Conservation (phyloP, 2,113 vertebrate genomes). For the Alaudala cheleensis region DNA sequence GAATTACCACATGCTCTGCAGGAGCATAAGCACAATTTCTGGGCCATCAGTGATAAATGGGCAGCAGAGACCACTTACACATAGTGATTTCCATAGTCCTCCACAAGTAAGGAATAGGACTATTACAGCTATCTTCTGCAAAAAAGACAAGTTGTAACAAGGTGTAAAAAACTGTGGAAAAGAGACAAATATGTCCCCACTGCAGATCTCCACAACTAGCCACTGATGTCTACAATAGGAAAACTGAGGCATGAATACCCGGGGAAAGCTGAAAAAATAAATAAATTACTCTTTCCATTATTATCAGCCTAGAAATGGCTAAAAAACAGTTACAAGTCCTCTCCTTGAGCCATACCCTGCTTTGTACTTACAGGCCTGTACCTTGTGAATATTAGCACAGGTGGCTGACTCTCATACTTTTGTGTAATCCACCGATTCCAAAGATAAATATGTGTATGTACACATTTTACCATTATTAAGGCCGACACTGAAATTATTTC, state of each 20-base stretch:
- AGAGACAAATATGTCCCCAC: not conserved
- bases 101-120: not conserved
- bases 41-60: not conserved
- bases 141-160: not conserved
- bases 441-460: not conserved
- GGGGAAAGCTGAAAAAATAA: not conserved
- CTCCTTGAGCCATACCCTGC: not conserved
- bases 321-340: not conserved
- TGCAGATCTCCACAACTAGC: not conserved
- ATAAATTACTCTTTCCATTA: not conserved
- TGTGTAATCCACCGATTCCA: not conserved
- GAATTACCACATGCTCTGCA: rapidly evolving
- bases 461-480: not conserved
- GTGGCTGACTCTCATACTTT: not conserved
- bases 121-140: not conserved
- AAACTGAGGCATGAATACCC: not conserved
- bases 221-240: not conserved
- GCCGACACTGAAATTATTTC: not conserved
- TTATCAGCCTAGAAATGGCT: not conserved
- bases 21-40: not conserved
- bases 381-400: not conserved
- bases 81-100: not conserved
- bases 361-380: not conserved
- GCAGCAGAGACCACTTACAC: not conserved
- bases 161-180: not conserved